Base-by-base conservation (phyloP, 2,888 invertebrate species). In the Gastrophysa polygoni region DNA sequence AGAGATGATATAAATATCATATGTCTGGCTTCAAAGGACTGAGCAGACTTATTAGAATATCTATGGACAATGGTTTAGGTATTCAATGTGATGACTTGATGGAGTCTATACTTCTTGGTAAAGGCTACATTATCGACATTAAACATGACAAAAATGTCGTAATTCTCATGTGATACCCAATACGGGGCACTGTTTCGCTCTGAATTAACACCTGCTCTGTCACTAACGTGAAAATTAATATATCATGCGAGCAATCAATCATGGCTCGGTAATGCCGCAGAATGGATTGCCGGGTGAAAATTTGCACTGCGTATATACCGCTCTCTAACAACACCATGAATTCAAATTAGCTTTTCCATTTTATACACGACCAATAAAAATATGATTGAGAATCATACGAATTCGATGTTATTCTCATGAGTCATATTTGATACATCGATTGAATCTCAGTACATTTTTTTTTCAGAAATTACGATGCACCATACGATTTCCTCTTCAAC, bases 221-320 rank as follows among this genome's bases (percentile, higher is more conserved):
- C 62, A 62, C 55, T 58, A 64, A 57, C 62, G 64, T 62, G 64
- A 59, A 64, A 67, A 67, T 67, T 64, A 67, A 64, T 64, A 67
- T 56, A 64, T 67, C 67, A 67, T 67, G 64, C 59, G 57, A 62
- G 64, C 67, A 62, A 67, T 67, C 67, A 67, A 67, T 67, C 67
- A 67, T 54, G 29, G 66, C 59, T 47, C 59, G 57, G 6, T n/a
- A 66, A 61, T 59, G 51, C 59, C 61, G 63, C 55, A 55, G 63
- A 61, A 55, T 64, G 49, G 61, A 64, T 64, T 61, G 63, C 63
- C 48, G 28, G 57, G 50, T 58, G 63, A 48, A 60, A 63, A 57
- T 65, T 63, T 56, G 66, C 66, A 61, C 56, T 17, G 54, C 44
- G 34, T 38, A n/a, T n/a, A 32, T n/a, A 52, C 51, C 57, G 28